Conservation (phyloP, 2,797 vertebrate genomes). For the Propithecus perrieri region DNA sequence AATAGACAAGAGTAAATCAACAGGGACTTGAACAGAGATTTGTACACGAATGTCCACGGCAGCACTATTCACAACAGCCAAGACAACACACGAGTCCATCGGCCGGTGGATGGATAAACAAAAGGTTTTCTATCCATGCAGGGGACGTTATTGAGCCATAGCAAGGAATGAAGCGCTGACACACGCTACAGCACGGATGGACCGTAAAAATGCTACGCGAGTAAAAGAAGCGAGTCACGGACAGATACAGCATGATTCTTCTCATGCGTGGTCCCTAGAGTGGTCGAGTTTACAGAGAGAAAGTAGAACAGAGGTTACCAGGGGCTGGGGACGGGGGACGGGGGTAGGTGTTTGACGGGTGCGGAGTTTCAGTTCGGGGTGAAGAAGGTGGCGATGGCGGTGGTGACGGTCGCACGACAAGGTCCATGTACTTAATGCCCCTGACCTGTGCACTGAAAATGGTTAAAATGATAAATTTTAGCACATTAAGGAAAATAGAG, state of each 20-base stretch:
- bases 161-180: not conserved
- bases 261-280: not conserved
- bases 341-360: not conserved
- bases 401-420: not conserved
- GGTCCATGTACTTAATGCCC: not conserved
- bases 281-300: not conserved
- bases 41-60: not conserved
- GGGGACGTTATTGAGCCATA: not conserved
- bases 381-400: not conserved
- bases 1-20: not conserved
- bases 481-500: not conserved
- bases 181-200: not conserved
- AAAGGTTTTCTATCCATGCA: not conserved
- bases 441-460: not conserved
- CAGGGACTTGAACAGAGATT: not conserved
- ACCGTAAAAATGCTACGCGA: not conserved
- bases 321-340: rapidly evolving
- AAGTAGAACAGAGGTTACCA: rapidly evolving
- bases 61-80: not conserved
- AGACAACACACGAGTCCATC: not conserved
- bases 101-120: not conserved
- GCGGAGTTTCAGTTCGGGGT: not conserved
- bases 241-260: not conserved
- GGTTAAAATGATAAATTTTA: not conserved
- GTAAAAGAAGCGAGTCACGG: not conserved